Evolutionary conservation across 2,113 vertebrate species (phyloP), one percentile per base, ranked within the genome.

Genomic region (Tachysurus fulvidraco): DNA sequence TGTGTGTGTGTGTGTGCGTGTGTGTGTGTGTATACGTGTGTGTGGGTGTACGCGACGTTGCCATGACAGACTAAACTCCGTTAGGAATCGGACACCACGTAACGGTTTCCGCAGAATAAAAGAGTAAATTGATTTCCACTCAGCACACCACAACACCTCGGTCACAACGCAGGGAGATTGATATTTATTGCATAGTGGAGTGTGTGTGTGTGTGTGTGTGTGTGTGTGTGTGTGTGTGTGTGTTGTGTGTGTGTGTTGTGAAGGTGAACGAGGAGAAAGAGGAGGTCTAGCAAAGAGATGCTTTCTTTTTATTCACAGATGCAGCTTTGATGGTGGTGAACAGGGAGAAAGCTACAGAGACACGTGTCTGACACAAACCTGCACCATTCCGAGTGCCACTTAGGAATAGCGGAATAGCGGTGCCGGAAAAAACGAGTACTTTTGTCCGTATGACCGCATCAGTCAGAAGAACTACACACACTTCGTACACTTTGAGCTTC

Each of bases 71-170:
- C 55, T 62, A 14, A 50, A 74, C 81, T 76, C 69, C 17, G 44
- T 13, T 13, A 21, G 36, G 77, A 83, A 81, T 65, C 28, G 52
- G 54, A 36, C 57, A 59, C 76, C 60, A 19, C 77, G 85, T 67
- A 64, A 87, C 82, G 88, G 89, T 89, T 91, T 90, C 88, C 81
- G 91, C 82, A 88, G 89, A 89, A 89, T 89, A 89, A 90, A 88
- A 84, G 86, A 86, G 83, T 89, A 86, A 88, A 90, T 85, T 85
- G 87, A 91, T 90, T 90, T 89, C 83, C 85, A 83, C 86, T 87
- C 85, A 64, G 55, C 79, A 50, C 65, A 44, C 86, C 83, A 55
- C 60, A 73, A 19, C 64, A 77, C 46, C 80, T 62, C 64, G 85
- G 87, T 85, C 87, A 88, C 54, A 65, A 30, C 13, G 55, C 52